A percentile compares a stretch with the other conserved stretches of the same genome.
Conservation (phyloP, 2,888 invertebrate genomes). For the Cylloceria caligata region DNA sequence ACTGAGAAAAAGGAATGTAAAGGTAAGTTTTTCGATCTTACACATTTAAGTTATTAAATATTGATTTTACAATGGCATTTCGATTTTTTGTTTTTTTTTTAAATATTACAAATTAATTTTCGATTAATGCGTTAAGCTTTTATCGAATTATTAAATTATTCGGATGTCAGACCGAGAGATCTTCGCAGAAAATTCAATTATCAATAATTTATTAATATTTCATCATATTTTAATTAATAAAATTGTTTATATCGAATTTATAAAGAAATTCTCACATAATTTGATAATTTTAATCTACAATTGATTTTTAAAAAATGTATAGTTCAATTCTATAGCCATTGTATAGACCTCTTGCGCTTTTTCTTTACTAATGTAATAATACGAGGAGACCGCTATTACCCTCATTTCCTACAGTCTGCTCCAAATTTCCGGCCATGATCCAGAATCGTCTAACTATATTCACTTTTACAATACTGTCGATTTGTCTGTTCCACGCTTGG, state of each 20-base stretch:
- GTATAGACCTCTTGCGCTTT: neutral
- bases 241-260: too few species aligned
- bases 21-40: too few species aligned
- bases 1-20: too few species aligned
- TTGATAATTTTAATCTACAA: too few species aligned
- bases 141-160: neutral
- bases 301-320: too few species aligned
- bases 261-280: too few species aligned
- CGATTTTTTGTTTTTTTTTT: neutral
- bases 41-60: neutral
- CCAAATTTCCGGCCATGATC: slow-evolving; percentile 26
- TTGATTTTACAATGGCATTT: neutral
- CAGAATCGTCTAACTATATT: neutral
- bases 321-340: too few species aligned
- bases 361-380: slow-evolving; percentile 12
- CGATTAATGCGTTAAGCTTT: neutral
- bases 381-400: slow-evolving; percentile 7
- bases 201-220: neutral
- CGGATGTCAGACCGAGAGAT: neutral
- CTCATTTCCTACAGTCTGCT: slow-evolving; percentile 9
- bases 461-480: neutral
- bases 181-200: neutral
- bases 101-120: neutral
- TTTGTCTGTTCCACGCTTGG: too few species aligned
- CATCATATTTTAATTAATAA: too few species aligned